Evolutionary conservation across 2,113 vertebrate genomes (phyloP).

Genomic region (Chiloscyllium plagiosum): DNA sequence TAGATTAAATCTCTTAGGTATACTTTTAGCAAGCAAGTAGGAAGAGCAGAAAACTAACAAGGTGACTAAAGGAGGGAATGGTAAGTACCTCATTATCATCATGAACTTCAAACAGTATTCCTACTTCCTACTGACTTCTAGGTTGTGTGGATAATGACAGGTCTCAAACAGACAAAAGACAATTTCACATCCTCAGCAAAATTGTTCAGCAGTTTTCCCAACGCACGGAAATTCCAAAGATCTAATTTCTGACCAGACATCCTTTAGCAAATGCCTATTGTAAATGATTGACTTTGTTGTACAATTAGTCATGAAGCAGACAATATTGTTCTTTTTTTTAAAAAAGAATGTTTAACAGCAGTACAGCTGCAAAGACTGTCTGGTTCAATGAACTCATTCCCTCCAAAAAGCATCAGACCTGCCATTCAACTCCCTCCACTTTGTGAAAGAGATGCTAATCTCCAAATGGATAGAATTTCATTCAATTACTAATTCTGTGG

Average conservation of each 20-base stretch:
- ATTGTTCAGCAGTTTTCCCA: background rate
- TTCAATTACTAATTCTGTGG: background rate
- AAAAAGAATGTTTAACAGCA: background rate
- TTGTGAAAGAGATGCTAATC: background rate
- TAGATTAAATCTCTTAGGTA: background rate
- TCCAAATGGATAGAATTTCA: background rate
- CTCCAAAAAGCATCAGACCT: background rate
- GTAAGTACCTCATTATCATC: background rate
- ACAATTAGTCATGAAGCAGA: background rate
- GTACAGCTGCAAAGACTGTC: background rate
- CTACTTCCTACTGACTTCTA: background rate
- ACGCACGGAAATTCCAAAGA: background rate
- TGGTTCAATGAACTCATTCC: background rate
- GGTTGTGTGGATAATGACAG: background rate
- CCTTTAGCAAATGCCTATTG: background rate
- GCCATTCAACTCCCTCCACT: background rate
- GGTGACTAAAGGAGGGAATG: background rate
- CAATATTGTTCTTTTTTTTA: background rate
- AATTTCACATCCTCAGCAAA: background rate
- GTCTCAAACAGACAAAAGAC: background rate
- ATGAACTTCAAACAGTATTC: background rate
- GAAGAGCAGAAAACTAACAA: background rate
- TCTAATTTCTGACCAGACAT: background rate
- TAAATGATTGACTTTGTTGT: background rate
- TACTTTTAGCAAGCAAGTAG: background rate